phyloP scores from a whole-genome alignment of 1,140 invertebrate genomes.

The Drosophila grimshawi region DNA sequence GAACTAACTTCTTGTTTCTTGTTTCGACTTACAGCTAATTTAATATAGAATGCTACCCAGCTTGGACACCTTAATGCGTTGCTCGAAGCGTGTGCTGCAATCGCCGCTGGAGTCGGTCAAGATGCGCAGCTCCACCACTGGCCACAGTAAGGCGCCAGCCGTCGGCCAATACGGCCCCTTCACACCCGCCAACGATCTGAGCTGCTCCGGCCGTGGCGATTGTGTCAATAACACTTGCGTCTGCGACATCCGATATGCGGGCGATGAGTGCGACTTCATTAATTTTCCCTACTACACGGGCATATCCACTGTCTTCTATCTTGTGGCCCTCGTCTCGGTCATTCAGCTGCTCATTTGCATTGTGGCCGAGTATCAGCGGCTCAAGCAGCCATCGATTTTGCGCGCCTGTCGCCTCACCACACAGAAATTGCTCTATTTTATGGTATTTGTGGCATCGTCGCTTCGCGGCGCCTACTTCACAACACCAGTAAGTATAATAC shows the following conservation, averaged over 20 bases:
- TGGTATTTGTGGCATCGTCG: slow-evolving; percentile 94
- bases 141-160: slow-evolving; percentile 60
- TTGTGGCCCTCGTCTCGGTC: slow-evolving; percentile 93
- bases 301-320: slow-evolving; percentile 92
- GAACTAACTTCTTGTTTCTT: slow-evolving; percentile 7
- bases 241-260: slow-evolving; percentile 91
- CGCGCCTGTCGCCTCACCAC: slow-evolving; percentile 94
- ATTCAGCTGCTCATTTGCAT: slow-evolving; percentile 94
- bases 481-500: slow-evolving; percentile 89
- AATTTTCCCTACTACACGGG: slow-evolving; percentile 88
- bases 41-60: slow-evolving; percentile 81
- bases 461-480: slow-evolving; percentile 95
- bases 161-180: slow-evolving; percentile 63
- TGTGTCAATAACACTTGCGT: slow-evolving; percentile 95
- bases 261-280: slow-evolving; percentile 87
- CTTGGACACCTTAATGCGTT: slow-evolving; percentile 83
- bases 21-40: slow-evolving; percentile 66
- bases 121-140: slow-evolving; percentile 51
- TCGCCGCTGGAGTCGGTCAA: slow-evolving; percentile 61
- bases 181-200: slow-evolving; percentile 68
- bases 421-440: slow-evolving; percentile 95
- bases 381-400: slow-evolving; percentile 92
- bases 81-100: slow-evolving; percentile 82
- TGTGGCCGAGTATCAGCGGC: slow-evolving; percentile 91
- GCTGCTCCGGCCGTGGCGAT: slow-evolving; percentile 91